Percentiles rank a stretch among this genome's conserved stretches.
phyloP scores from a whole-genome alignment of 2,888 invertebrate species.

The Pseudoips prasinana region DNA sequence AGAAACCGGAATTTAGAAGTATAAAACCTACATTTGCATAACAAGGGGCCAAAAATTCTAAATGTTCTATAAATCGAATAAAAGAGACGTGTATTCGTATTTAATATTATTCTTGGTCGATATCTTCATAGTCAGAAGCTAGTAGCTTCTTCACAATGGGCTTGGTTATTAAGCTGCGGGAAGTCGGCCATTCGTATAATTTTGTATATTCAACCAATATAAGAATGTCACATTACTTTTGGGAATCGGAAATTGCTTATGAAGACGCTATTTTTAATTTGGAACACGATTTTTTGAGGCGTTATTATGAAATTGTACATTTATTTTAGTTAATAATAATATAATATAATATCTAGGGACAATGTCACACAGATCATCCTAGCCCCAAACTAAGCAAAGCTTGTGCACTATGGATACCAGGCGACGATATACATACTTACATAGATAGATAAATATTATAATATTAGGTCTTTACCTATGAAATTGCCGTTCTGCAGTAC shows the following conservation, averaged over 20 bases:
- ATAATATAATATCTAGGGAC: no score
- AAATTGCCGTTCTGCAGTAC: no score
- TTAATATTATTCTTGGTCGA: conserved; percentile 30
- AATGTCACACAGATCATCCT: no score
- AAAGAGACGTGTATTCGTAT: conserved; percentile 34
- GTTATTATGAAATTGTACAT: no score
- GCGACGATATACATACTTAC: no score
- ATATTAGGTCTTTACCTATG: no score
- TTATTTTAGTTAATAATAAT: no score
- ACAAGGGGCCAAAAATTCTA: conserved; percentile 26
- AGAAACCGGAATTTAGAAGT: conserved; percentile 8
- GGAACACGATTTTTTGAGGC: no score
- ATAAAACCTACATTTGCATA: conserved; percentile 21
- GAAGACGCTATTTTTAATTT: no score
- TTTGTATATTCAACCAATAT: conserved; percentile 35
- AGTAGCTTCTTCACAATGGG: conserved; percentile 34
- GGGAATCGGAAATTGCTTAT: neutral
- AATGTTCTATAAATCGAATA: conserved; percentile 31
- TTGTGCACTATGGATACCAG: no score
- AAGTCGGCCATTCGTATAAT: conserved; percentile 27
- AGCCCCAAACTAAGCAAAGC: no score
- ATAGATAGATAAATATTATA: no score
- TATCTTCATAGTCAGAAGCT: conserved; percentile 28
- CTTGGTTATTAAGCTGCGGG: conserved; percentile 33
- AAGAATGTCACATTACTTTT: conserved; percentile 24